A percentile compares a stretch with the other conserved stretches of the same genome.
Evolutionary conservation across 2,113 vertebrate genomes (phyloP).

Genomic region (Seriola aureovittata): DNA sequence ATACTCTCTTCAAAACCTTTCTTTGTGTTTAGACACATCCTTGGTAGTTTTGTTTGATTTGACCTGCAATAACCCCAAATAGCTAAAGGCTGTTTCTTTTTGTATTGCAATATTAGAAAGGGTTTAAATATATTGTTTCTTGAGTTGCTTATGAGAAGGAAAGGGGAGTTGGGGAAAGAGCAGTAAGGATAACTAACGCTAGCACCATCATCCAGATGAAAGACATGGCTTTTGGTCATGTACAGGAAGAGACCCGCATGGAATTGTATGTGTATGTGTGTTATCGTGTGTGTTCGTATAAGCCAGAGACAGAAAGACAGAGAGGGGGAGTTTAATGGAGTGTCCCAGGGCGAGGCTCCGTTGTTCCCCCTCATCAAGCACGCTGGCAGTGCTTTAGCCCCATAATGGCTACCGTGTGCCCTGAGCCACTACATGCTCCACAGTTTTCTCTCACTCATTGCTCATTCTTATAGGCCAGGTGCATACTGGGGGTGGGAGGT

Average conservation of each 20-base stretch:
- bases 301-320: slow-evolving; percentile 77
- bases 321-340: slow-evolving; percentile 79
- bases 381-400: slow-evolving; percentile 78
- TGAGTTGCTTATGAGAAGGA: slow-evolving; percentile 19
- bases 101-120: slow-evolving; percentile 16
- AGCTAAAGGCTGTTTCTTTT: slow-evolving; percentile 25
- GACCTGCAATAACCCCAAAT: slow-evolving; percentile 42
- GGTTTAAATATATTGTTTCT: slow-evolving; percentile 29
- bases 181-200: background rate
- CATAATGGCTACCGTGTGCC: slow-evolving; percentile 77
- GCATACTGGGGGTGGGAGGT: slow-evolving; percentile 44
- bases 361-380: slow-evolving; percentile 83
- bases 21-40: background rate
- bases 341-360: slow-evolving; percentile 77
- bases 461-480: slow-evolving; percentile 77
- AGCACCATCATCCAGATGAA: slow-evolving; percentile 26
- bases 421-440: slow-evolving; percentile 64
- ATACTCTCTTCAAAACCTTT: background rate
- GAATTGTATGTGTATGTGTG: slow-evolving; percentile 7
- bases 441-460: slow-evolving; percentile 76
- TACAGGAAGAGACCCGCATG: slow-evolving; percentile 37
- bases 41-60: slow-evolving; percentile 32
- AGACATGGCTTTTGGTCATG: slow-evolving; percentile 61
- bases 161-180: slow-evolving; percentile 8
- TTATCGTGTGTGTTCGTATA: slow-evolving; percentile 26